Evolutionary conservation across 2,888 invertebrate species (phyloP), one percentile per base, ranked within the genome.

Genomic region (Eupithecia inturbata): DNA sequence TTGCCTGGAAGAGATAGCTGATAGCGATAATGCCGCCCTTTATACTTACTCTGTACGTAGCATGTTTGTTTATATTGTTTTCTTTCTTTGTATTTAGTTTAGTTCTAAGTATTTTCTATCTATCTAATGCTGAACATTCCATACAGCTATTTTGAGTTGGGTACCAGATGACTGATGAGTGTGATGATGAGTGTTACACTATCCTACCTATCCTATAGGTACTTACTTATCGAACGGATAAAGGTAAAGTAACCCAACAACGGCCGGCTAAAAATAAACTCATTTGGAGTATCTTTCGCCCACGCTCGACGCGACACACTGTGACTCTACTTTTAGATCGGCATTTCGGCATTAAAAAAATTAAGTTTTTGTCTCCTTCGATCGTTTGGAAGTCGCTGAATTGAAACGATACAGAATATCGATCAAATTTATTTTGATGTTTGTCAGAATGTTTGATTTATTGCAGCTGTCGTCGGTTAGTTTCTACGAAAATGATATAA

Each of bases 221-320:
- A 62, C 39, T 1, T 22, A 9, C n/a, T 36, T 39, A 64, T 64
- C 19, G 16, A 66, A 22, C 39, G 39, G 22, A 22, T 66, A 64
- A 64, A 64, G 68, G 68, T 45, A 26, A 57, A 57, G 57, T 64
- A 71, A 60, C 57, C 70, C 60, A 69, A 39, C 28, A 33, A 68
- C 63, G 39, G 39, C 31, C 28, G 62, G 60, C 68, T 69, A 60
- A 73, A 73, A 76, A 76, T 76, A 76, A 73, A 73, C 39, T n/a
- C 31, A 71, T 73, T 71, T 73, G 4, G 71, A 73, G 73, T 39
- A 69, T 73, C 49, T 28, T 39, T 39, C 75, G 76, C 71, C 73
- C 73, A 73, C 73, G 66, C 26, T 39, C 67, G 66, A 28, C 63
- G 67, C 72, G 75, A 73, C 76, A 69, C 68, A 68, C 57, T 68